phyloP scores from a whole-genome alignment of 1,140 invertebrate genomes.

The Pteromalus puparum region DNA sequence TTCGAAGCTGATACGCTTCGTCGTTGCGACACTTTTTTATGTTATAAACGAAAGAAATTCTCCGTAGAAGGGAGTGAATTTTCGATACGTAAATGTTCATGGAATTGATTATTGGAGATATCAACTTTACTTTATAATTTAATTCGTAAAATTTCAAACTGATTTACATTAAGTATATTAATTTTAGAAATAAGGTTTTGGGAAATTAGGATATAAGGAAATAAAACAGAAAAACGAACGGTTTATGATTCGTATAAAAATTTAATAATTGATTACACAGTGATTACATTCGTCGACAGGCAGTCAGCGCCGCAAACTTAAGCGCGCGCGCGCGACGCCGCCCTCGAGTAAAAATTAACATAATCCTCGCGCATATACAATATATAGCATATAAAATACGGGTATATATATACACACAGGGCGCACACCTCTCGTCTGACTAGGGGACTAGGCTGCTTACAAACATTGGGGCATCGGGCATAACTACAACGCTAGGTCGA shows the following conservation, averaged over 20 bases:
- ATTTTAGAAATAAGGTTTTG: too few relatives aligned
- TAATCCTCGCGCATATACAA: neutral
- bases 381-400: neutral
- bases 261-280: slow-evolving; percentile 32
- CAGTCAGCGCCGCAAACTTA: neutral
- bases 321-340: neutral
- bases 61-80: too few relatives aligned
- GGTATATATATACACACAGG: neutral
- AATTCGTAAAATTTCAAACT: too few relatives aligned
- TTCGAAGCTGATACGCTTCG: too few relatives aligned
- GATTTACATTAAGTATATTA: neutral
- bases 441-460: slow-evolving; percentile 35
- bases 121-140: too few relatives aligned
- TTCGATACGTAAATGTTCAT: too few relatives aligned
- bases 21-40: neutral
- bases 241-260: slow-evolving; percentile 19
- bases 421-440: slow-evolving; percentile 11
- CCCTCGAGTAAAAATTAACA: neutral
- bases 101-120: too few relatives aligned
- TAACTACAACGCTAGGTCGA: neutral
- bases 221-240: neutral
- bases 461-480: neutral
- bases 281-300: slow-evolving; percentile 12
- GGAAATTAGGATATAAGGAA: neutral
- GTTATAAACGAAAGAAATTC: neutral